Percentiles rank a stretch among this genome's conserved stretches.
phyloP scores from a whole-genome alignment of 2,113 vertebrate species.

The Glaucomys volans region DNA sequence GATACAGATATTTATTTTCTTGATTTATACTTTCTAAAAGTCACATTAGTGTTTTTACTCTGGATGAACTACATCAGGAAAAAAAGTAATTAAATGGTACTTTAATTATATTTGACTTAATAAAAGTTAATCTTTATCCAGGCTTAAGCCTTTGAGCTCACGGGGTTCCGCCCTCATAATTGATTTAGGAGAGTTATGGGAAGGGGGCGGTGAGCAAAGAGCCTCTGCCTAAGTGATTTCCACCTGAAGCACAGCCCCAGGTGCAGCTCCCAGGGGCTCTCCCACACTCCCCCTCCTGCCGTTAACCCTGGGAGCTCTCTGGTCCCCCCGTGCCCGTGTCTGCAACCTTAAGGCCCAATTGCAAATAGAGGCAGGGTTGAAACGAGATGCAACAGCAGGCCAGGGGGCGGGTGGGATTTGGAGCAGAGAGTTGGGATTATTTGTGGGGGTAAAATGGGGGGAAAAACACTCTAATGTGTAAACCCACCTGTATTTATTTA shows the following conservation, averaged over 20 bases:
- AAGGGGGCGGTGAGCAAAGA: background rate
- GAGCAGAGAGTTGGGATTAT: background rate
- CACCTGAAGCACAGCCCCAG: too few species aligned
- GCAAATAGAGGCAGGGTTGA: too few species aligned
- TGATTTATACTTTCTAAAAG: too few species aligned
- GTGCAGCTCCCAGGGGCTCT: too few species aligned
- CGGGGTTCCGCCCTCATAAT: background rate
- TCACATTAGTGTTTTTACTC: background rate
- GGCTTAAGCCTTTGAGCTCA: background rate
- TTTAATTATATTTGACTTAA: slow-evolving; percentile 1
- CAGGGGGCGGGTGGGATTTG: background rate
- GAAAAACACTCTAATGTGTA: too few species aligned
- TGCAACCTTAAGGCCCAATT: too few species aligned
- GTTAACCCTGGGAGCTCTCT: background rate
- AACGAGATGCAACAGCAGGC: background rate
- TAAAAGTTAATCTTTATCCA: slow-evolving; percentile 38
- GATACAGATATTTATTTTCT: background rate
- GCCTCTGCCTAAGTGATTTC: background rate
- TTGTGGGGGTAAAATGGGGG: background rate
- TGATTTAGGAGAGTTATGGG: background rate
- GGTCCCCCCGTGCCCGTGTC: too few species aligned
- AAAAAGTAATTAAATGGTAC: background rate
- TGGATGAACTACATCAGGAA: background rate
- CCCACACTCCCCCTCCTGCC: too few species aligned
- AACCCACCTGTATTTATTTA: too few species aligned